These are phyloP conservation scores for Entosphenus tridentatus DNA, from an alignment of 2,113 vertebrate genomes.

Conservation along the genomic window DNA sequence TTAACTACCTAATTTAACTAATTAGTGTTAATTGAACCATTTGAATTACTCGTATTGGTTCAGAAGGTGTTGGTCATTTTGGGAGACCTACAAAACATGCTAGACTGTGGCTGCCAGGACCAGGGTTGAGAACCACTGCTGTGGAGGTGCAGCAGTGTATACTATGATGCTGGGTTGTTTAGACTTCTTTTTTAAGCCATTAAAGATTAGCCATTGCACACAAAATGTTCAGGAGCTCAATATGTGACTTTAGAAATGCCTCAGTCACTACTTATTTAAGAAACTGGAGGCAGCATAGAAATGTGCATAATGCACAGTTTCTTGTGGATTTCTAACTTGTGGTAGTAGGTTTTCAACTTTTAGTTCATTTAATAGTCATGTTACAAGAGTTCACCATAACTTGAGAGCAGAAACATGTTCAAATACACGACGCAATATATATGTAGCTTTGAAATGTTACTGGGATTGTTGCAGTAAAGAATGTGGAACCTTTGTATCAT, in stretches of 20 bases:
- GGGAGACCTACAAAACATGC: constrained; percentile 11
- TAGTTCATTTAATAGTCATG: constrained; percentile 9
- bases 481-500: too few species aligned
- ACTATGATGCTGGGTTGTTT: constrained; percentile 13
- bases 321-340: constrained; percentile 7
- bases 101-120: constrained; percentile 10
- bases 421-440: too few species aligned
- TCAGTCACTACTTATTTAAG: neutral
- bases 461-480: too few species aligned
- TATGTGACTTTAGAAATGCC: neutral
- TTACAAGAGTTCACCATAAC: constrained; percentile 7
- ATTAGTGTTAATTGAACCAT: neutral
- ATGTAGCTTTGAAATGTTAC: too few species aligned
- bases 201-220: too few species aligned
- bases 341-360: constrained; percentile 8
- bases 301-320: constrained; percentile 1
- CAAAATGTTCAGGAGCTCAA: neutral
- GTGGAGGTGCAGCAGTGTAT: constrained; percentile 8
- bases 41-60: neutral
- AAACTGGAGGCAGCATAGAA: neutral
- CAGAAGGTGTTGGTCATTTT: constrained; percentile 11
- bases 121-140: constrained; percentile 8
- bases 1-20: neutral
- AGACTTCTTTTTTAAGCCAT: neutral
- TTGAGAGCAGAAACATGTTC: neutral